A percentile compares a stretch with the other conserved stretches of the same genome.
phyloP scores from a whole-genome alignment of 2,797 vertebrate species.

The Euthynnus affinis region DNA sequence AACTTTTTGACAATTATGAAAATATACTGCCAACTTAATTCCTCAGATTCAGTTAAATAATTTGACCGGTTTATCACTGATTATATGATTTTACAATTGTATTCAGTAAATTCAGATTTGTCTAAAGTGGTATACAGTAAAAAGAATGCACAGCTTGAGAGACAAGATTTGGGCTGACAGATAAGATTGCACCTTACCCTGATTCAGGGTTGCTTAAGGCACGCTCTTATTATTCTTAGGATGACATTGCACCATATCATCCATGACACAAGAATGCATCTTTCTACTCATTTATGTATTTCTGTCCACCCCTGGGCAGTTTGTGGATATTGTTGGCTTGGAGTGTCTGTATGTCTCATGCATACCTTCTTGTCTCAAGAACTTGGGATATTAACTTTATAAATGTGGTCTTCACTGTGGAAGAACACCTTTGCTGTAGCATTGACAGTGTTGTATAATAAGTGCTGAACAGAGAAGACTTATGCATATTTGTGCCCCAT shows the following conservation, averaged over 20 bases:
- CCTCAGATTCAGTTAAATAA: background rate
- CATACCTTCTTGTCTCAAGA: background rate
- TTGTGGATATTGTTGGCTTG: conserved; percentile 11
- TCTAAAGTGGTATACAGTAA: background rate
- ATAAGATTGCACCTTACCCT: conserved; percentile 56
- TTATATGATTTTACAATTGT: background rate
- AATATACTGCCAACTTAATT: too few relatives aligned
- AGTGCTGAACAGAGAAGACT: background rate
- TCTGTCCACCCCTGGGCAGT: conserved; percentile 46
- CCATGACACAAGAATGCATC: conserved; percentile 55
- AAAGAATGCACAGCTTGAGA: conserved; percentile 15
- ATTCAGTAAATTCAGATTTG: background rate
- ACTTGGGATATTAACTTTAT: conserved; percentile 22
- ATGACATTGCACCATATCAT: conserved; percentile 69
- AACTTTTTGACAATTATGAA: too few relatives aligned
- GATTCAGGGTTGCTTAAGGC: conserved; percentile 62
- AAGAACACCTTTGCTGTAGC: conserved; percentile 15
- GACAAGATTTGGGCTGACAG: conserved; percentile 65
- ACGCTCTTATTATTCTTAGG: conserved; percentile 56
- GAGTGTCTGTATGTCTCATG: background rate
- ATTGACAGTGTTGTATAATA: conserved; percentile 1
- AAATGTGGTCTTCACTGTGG: background rate
- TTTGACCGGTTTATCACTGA: background rate
- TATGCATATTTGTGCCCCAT: background rate
- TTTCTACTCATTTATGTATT: conserved; percentile 59